These are phyloP conservation scores for Callipepla californica DNA, from an alignment of 2,113 vertebrate species.

Conservation along the genomic window DNA sequence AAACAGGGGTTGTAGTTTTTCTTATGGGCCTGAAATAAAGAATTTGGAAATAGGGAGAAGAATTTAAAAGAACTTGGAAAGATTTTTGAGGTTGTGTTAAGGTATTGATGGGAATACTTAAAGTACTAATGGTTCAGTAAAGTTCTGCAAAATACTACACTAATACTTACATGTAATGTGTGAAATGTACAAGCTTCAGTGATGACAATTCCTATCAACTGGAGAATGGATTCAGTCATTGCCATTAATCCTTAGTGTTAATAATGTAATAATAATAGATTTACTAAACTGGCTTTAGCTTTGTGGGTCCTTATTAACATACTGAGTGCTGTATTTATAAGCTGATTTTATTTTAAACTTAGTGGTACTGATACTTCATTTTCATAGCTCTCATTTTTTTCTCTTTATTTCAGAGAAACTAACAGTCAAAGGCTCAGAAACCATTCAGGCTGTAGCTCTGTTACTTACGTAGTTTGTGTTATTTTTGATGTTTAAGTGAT, in stretches of 20 bases:
- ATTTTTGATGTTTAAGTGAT: neutral
- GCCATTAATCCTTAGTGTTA: neutral
- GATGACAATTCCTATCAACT: neutral
- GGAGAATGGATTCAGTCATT: neutral
- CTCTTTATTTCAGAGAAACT: neutral
- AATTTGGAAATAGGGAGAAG: neutral
- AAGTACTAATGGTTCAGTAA: neutral
- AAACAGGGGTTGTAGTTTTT: neutral
- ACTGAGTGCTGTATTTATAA: neutral
- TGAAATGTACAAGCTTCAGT: neutral
- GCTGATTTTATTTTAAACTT: neutral
- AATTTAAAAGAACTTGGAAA: neutral
- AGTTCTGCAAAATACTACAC: neutral
- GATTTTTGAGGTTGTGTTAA: neutral
- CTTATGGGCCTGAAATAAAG: neutral
- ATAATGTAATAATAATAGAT: neutral
- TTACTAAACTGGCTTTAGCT: neutral
- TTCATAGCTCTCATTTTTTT: neutral
- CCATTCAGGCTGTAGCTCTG: neutral
- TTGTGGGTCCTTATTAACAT: neutral
- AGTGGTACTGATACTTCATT: neutral
- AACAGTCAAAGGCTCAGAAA: neutral
- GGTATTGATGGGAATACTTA: neutral
- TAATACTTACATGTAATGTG: neutral
- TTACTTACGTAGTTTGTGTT: neutral